Conservation (phyloP, 2,888 invertebrate species). For the Crematogaster levior region DNA sequence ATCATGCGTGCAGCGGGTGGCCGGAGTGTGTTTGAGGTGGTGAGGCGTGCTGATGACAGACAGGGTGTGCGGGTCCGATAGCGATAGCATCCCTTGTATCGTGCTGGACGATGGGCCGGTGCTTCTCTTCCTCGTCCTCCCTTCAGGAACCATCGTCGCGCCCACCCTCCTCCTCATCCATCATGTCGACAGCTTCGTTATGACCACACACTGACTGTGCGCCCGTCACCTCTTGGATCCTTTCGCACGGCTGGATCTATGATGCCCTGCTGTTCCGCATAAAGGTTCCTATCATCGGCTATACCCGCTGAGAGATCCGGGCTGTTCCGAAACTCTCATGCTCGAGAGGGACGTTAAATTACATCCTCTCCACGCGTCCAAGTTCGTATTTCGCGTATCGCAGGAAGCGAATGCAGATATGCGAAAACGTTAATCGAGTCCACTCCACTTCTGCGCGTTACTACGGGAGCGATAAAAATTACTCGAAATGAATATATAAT, state of each 20-base stretch:
- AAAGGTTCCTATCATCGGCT: constrained; percentile 53
- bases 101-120: constrained; percentile 75
- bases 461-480: neutral
- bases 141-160: constrained; percentile 75
- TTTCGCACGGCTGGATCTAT: constrained; percentile 78
- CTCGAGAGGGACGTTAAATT: constrained; percentile 53
- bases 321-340: constrained; percentile 47
- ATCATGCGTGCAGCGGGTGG: constrained; percentile 78
- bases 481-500: neutral
- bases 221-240: constrained; percentile 76
- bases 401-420: constrained; percentile 20
- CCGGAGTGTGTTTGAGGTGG: constrained; percentile 83
- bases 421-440: constrained; percentile 26
- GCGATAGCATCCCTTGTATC: constrained; percentile 81
- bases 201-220: constrained; percentile 81
- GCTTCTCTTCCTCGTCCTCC: constrained; percentile 75
- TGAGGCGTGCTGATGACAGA: constrained; percentile 83
- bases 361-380: constrained; percentile 49
- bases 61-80: constrained; percentile 82
- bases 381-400: constrained; percentile 41
- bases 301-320: constrained; percentile 50
- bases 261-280: constrained; percentile 69
- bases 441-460: neutral
- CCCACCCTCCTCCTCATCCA: constrained; percentile 80
- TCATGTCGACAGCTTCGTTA: constrained; percentile 84